phyloP scores from a whole-genome alignment of 2,113 vertebrate genomes.

The Vulpes ferrilata region DNA sequence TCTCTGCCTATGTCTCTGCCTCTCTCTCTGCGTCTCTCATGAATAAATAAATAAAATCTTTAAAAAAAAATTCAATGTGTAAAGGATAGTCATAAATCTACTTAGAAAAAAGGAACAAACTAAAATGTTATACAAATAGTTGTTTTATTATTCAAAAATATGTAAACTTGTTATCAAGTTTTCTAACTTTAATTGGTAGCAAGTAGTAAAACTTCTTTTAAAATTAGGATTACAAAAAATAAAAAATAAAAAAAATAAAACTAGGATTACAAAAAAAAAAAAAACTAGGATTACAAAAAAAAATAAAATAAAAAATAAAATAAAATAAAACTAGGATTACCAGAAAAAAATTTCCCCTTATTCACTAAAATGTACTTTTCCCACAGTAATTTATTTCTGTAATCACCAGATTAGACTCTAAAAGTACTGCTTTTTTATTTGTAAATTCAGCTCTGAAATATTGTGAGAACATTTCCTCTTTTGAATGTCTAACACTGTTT shows the following conservation, averaged over 20 bases:
- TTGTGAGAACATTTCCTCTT: conserved; percentile 7
- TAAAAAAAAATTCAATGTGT: background rate
- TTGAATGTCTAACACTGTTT: conserved; percentile 27
- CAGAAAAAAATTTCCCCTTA: background rate
- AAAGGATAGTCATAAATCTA: background rate
- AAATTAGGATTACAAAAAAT: background rate
- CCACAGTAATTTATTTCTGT: conserved; percentile 44
- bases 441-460: conserved; percentile 40
- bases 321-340: background rate
- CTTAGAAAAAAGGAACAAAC: conserved; percentile 49
- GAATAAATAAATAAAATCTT: too few relatives aligned
- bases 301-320: background rate
- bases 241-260: background rate
- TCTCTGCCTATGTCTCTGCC: too few relatives aligned
- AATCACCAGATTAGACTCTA: background rate
- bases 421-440: background rate
- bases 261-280: background rate
- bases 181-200: conserved; percentile 50
- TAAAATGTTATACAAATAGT: conserved; percentile 50
- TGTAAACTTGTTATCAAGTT: background rate
- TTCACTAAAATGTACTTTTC: conserved; percentile 1
- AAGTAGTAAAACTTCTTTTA: conserved; percentile 37
- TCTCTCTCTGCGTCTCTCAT: too few relatives aligned
- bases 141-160: conserved; percentile 62
- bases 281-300: background rate